A percentile compares a stretch with the other conserved stretches of the same genome.
Evolutionary conservation across 2,113 vertebrate species (phyloP).

Genomic region (Ageneiosus marmoratus): DNA sequence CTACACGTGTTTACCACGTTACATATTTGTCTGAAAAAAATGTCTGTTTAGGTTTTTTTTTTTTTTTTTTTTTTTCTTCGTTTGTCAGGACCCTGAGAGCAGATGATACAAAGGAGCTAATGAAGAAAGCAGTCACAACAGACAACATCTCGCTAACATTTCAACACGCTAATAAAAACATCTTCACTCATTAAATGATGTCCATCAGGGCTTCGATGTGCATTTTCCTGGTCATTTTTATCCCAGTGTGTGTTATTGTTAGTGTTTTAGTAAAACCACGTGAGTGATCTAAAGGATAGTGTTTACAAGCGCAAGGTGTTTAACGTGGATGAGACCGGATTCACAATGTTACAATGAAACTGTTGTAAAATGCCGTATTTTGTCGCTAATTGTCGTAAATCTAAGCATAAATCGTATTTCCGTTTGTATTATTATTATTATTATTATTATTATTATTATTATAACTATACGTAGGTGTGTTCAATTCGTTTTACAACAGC

Average conservation of each 20-base stretch:
- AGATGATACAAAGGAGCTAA: not conserved
- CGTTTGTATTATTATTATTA: not conserved
- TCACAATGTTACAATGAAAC: not conserved
- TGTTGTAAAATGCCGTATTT: not conserved
- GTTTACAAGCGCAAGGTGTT: not conserved
- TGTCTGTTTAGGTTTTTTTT: no score
- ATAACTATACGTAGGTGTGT: not conserved
- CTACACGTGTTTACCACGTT: not conserved
- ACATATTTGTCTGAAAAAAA: not conserved
- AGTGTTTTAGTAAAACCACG: not conserved
- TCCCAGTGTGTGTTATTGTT: not conserved
- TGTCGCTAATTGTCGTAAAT: not conserved
- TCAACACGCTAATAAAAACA: not conserved
- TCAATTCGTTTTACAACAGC: no score
- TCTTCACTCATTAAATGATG: no score
- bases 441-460: not conserved
- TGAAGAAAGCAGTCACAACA: not conserved
- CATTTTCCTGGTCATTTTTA: no score
- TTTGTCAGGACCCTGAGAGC: no score
- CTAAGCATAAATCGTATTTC: no score
- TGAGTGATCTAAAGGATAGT: not conserved
- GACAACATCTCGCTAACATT: not conserved
- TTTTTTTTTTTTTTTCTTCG: no score
- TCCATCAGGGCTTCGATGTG: not conserved
- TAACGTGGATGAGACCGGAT: not conserved